Percentiles rank a stretch among this genome's conserved stretches.
These are phyloP conservation scores for Bubo blakistoni DNA, from an alignment of 2,113 vertebrate genomes.

Conservation along the genomic window DNA sequence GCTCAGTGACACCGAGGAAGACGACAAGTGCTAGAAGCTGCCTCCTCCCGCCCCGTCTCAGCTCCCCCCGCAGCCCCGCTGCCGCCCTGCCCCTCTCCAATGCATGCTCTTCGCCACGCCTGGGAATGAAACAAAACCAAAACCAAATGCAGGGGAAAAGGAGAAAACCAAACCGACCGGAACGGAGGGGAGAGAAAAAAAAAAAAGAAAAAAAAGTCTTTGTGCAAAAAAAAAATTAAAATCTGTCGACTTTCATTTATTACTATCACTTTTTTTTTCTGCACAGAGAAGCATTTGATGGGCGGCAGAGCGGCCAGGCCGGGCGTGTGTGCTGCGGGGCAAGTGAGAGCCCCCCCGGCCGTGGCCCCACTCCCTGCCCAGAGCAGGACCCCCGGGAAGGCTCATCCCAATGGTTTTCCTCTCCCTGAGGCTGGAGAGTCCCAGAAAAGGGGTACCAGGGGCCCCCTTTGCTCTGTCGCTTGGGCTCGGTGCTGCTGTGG, in stretches of 20 bases:
- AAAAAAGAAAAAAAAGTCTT: constrained; percentile 4
- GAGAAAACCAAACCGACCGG: neutral
- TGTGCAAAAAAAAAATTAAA: constrained; percentile 50
- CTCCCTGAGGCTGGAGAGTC: neutral
- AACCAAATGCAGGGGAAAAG: constrained; percentile 49
- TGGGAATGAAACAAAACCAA: constrained; percentile 65
- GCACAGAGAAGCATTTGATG: constrained; percentile 56
- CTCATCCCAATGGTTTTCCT: neutral
- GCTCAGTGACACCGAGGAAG: constrained; percentile 93
- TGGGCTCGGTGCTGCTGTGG: neutral
- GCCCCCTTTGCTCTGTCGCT: neutral
- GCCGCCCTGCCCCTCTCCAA: constrained; percentile 44
- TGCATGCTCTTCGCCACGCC: constrained; percentile 75
- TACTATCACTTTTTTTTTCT: constrained; percentile 46
- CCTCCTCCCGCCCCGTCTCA: neutral
- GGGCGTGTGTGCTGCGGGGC: neutral
- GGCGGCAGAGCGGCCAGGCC: neutral
- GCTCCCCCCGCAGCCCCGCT: neutral
- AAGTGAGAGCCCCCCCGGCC: neutral
- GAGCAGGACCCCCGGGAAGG: neutral
- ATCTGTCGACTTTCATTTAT: constrained; percentile 33
- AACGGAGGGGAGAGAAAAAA: neutral
- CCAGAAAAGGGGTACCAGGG: neutral
- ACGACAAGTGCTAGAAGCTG: constrained; percentile 89
- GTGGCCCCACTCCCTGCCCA: neutral